phyloP scores from a whole-genome alignment of 2,888 invertebrate genomes.

The Leucania comma region DNA sequence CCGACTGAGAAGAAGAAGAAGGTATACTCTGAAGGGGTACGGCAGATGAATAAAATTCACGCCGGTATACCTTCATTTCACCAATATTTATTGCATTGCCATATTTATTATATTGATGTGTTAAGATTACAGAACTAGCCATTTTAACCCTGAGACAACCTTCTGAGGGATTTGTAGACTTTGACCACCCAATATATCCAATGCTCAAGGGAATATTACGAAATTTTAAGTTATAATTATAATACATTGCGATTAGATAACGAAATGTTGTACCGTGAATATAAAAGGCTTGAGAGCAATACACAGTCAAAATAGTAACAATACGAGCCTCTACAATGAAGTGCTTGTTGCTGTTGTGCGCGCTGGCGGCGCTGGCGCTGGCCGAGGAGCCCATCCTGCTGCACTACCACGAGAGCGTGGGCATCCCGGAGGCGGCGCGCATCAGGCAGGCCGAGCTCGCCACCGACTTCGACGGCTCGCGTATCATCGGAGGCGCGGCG shows the following conservation, averaged over 20 bases:
- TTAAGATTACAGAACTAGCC: not conserved
- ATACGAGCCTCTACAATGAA: slow-evolving; percentile 16
- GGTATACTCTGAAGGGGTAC: too few species aligned
- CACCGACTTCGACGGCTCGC: slow-evolving; percentile 60
- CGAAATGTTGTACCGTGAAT: slow-evolving; percentile 7
- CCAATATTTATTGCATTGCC: too few species aligned
- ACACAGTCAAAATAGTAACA: slow-evolving; percentile 11
- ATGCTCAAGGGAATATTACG: slow-evolving; percentile 30
- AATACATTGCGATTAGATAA: slow-evolving; percentile 33
- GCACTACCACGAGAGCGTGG: slow-evolving; percentile 64
- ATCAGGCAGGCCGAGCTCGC: slow-evolving; percentile 58
- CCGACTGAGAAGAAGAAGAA: too few species aligned
- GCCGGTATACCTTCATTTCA: too few species aligned
- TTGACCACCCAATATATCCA: not conserved
- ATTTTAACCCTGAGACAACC: slow-evolving; percentile 20
- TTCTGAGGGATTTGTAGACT: slow-evolving; percentile 42
- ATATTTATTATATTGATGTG: too few species aligned
- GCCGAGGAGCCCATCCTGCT: slow-evolving; percentile 39
- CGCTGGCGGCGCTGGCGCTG: slow-evolving; percentile 32
- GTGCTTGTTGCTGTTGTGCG: slow-evolving; percentile 1
- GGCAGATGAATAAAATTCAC: too few species aligned
- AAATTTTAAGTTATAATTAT: slow-evolving; percentile 8
- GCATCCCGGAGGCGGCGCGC: slow-evolving; percentile 63
- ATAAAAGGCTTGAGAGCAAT: slow-evolving; percentile 30
- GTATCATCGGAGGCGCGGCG: slow-evolving; percentile 56